These are phyloP conservation scores for Nyctibius bracteatus DNA, from an alignment of 2,113 vertebrate species.

Conservation along the genomic window DNA sequence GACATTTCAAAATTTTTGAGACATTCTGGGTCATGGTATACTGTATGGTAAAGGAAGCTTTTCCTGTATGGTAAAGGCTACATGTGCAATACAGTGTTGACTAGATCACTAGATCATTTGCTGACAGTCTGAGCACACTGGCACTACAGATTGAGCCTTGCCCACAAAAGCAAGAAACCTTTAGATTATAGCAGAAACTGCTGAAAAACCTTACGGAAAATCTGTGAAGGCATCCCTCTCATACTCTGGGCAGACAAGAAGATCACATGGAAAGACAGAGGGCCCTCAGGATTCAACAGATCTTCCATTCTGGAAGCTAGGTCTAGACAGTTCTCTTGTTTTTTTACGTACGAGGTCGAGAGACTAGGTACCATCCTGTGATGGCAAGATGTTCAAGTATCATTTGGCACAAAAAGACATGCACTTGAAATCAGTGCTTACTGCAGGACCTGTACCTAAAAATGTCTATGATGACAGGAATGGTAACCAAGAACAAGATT, in stretches of 20 bases:
- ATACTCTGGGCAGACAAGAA: neutral
- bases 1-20: neutral
- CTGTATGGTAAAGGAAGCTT: neutral
- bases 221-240: neutral
- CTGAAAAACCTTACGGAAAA: neutral
- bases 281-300: neutral
- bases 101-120: neutral
- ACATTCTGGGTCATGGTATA: neutral
- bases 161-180: neutral
- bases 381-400: neutral
- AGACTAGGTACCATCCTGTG: neutral
- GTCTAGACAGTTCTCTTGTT: neutral
- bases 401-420: neutral
- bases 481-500: neutral
- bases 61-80: neutral
- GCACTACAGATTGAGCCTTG: neutral
- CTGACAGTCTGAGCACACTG: neutral
- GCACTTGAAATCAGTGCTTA: neutral
- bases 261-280: neutral
- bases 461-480: neutral
- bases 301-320: neutral
- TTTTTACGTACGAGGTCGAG: neutral
- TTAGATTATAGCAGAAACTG: neutral
- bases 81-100: neutral
- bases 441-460: neutral